Base-by-base conservation (phyloP, 2,113 vertebrate species). In the Heliornis fulica region DNA sequence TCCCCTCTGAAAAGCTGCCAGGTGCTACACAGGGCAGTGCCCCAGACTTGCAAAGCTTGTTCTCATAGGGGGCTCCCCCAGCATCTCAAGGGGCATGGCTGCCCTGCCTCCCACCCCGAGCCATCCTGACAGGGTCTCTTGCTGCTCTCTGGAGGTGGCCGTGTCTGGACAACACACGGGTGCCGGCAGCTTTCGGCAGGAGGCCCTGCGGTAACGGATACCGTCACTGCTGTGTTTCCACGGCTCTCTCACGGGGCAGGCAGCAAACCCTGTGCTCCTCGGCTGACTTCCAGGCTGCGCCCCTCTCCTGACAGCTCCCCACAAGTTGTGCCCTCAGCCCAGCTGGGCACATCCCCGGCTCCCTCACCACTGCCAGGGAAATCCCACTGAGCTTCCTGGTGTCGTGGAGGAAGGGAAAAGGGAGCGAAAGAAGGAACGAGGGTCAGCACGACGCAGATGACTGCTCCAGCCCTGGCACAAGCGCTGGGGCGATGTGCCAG, bases 51-150 rank as follows among this genome's bases (percentile, higher is more conserved):
- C 53, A 45, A 51, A 50, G 36, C 69, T 41, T 29, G 28, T 60
- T 45, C 53, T 50, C 10, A 1, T 3, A 19, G 22, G 32, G 38
- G 29, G 9, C 13, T 85, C 54, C 34, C 36, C 23, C 25, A 34
- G 54, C 83, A 81, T 2, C 79, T 36, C 53, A 7, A 10, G 19
- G 14, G 2, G 13, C 1, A 0, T 5, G 2, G 32, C 36, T 56
- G 34, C 75, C 28, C 60, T 56, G 57, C 75, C 53, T 76, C 53
- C 86, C 59, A 34, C 61, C 69, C 48, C 40, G 13, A 25, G 26
- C 43, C 25, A 76, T 78, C 46, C 36, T 14, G 15, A 32, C 46
- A 19, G 60, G 16, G 36, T 76, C 53, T n/a, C 57, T 50, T n/a
- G 50, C 50, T 40, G 43, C 53, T 81, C 41, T 51, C 20, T 2